Conservation (phyloP, 1,140 invertebrate species). For the Leptinotarsa defecta region DNA sequence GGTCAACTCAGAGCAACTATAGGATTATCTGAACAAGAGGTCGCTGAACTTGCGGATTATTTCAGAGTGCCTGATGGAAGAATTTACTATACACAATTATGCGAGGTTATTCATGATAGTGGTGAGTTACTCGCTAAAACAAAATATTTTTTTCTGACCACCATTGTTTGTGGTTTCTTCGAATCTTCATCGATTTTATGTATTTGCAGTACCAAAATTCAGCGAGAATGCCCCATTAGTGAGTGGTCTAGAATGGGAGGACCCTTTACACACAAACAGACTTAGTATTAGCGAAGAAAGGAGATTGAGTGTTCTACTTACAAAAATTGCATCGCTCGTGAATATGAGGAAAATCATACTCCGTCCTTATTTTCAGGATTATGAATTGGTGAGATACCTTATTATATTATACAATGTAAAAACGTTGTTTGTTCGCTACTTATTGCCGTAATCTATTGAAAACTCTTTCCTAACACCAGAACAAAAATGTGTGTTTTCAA, state of each 20-base stretch:
- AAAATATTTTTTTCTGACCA: neutral
- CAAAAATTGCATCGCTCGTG: constrained; percentile 66
- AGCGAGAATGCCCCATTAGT: constrained; percentile 57
- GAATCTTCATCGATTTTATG: neutral
- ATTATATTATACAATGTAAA: too few species aligned
- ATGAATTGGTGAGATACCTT: constrained; percentile 63
- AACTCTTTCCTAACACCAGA: too few species aligned
- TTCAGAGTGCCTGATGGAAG: constrained; percentile 74
- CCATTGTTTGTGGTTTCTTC: neutral
- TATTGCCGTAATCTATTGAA: too few species aligned
- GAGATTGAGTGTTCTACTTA: constrained; percentile 65
- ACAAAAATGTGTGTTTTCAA: too few species aligned
- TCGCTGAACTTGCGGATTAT: constrained; percentile 71
- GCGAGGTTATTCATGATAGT: constrained; percentile 68
- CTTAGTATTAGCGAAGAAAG: constrained; percentile 66
- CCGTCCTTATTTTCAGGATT: constrained; percentile 75
- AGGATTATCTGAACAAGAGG: constrained; percentile 69
- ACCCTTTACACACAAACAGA: constrained; percentile 64
- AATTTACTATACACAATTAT: constrained; percentile 72
- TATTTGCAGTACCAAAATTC: constrained; percentile 58
- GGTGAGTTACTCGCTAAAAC: constrained; percentile 44
- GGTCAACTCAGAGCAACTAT: constrained; percentile 66
- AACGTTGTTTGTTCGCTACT: too few species aligned
- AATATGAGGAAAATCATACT: constrained; percentile 64
- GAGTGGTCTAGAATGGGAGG: constrained; percentile 66